Evolutionary conservation across 2,113 vertebrate genomes (phyloP), one percentile per base, ranked within the genome.

Genomic region (Baryphthengus martii): DNA sequence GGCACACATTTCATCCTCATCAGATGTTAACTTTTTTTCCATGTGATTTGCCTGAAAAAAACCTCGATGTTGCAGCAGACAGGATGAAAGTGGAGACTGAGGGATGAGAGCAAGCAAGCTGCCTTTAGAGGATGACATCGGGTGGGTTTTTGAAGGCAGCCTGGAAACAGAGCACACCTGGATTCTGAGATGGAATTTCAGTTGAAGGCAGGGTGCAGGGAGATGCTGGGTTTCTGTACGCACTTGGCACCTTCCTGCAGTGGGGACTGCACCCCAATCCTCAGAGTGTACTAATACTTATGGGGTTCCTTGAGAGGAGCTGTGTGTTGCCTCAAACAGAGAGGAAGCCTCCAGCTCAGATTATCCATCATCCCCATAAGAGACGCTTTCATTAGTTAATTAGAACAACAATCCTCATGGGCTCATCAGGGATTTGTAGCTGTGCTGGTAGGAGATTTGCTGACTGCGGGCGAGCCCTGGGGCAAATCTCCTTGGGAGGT

Each of bases 381-480:
- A 85, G 42, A 85, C 0, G 1, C 24, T 44, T 91, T 95, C 84
- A 91, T 93, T 91, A 88, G 88, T 91, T 96, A 93, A 95, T 94
- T 93, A 89, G 92, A 89, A 61, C 91, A 91, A 62, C 89, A 92
- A 45, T 61, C 85, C 73, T 58, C 87, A 29, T 55, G 65, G 77
- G 65, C 50, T 87, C 1, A 1, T 70, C 72, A 77, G 56, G 89
- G 81, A 85, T 94, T 55, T 91, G 61, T 71, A 77, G 56, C 39
- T 77, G 73, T 58, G 73, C 93, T 95, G 93, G 81, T 88, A 87
- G 68, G 77, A 95, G 81, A 85, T 89, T 87, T 89, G 92, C 88
- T 91, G 92, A 91, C 74, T 87, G 47, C 49, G 35, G 56, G 88
- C 44, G 7, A 78, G 56, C 56, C 80, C 59, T 50, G 50, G 76